These are phyloP conservation scores for Theocolax elegans DNA, from an alignment of 1,140 invertebrate genomes.

Conservation along the genomic window DNA sequence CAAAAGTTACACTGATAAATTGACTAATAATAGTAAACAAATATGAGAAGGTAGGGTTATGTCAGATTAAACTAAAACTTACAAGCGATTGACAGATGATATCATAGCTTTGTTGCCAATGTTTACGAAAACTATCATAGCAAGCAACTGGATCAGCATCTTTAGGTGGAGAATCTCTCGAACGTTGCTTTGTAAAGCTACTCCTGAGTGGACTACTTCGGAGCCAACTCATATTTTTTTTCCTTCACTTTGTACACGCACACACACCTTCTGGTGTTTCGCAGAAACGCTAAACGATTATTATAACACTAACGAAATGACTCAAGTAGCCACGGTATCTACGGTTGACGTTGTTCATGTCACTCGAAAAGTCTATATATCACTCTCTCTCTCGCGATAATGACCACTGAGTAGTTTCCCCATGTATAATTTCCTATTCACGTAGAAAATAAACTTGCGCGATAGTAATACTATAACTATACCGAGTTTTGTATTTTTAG, in stretches of 20 bases:
- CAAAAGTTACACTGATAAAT: too few species aligned
- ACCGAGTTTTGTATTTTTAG: too few species aligned
- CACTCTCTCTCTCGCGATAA: too few species aligned
- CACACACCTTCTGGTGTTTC: too few species aligned
- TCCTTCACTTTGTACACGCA: too few species aligned
- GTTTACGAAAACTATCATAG: slow-evolving; percentile 92
- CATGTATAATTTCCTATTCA: too few species aligned
- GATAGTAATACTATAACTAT: too few species aligned
- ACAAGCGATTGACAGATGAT: slow-evolving; percentile 81
- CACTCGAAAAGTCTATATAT: not conserved
- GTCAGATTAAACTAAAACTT: too few species aligned
- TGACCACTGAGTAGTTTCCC: too few species aligned
- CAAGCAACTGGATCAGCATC: slow-evolving; percentile 82
- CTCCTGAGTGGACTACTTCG: slow-evolving; percentile 71
- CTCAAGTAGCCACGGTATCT: not conserved
- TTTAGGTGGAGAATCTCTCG: slow-evolving; percentile 66
- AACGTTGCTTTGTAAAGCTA: slow-evolving; percentile 66
- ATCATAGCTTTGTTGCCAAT: slow-evolving; percentile 91
- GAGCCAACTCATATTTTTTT: slow-evolving; percentile 78
- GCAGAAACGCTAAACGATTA: not conserved
- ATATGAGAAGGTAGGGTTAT: too few species aligned
- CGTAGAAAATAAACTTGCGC: too few species aligned
- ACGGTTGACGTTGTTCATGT: not conserved
- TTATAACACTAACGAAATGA: not conserved
- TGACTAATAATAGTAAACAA: too few species aligned